Conservation (phyloP, 2,113 vertebrate species). For the Gobio gobio region DNA sequence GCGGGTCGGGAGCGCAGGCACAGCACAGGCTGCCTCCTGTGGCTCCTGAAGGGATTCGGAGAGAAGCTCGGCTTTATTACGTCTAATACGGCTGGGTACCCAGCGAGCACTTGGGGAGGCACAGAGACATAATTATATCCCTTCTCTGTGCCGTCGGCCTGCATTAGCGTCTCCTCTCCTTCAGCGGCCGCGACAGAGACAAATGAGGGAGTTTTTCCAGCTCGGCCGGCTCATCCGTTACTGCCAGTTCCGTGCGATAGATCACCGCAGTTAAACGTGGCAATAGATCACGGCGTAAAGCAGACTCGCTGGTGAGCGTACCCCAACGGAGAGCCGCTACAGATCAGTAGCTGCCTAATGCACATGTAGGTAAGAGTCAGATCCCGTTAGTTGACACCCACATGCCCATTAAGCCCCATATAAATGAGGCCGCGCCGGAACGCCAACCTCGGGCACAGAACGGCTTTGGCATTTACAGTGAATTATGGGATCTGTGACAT, state of each 20-base stretch:
- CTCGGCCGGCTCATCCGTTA: conserved; percentile 83
- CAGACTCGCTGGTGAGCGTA: conserved; percentile 70
- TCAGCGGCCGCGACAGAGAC: conserved; percentile 84
- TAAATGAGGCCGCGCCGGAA: conserved; percentile 46
- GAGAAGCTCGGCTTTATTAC: conserved; percentile 72
- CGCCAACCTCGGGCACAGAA: conserved; percentile 5
- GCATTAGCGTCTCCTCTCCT: conserved; percentile 82
- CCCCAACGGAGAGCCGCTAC: conserved; percentile 74
- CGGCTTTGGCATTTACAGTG: conserved; percentile 38
- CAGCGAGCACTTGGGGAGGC: conserved; percentile 74
- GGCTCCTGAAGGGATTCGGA: conserved; percentile 46
- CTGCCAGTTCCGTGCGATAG: conserved; percentile 84
- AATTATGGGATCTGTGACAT: conserved; percentile 36
- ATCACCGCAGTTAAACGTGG: conserved; percentile 76
- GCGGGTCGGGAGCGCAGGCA: background rate
- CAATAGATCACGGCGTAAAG: conserved; percentile 83
- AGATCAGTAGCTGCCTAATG: conserved; percentile 81
- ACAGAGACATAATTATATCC: conserved; percentile 84
- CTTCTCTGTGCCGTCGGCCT: conserved; percentile 80
- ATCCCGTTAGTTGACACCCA: conserved; percentile 67
- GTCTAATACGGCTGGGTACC: conserved; percentile 77
- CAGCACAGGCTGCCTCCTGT: conserved; percentile 32
- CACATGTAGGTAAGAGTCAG: conserved; percentile 78
- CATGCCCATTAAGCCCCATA: conserved; percentile 60
- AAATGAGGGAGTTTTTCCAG: conserved; percentile 85